phyloP scores from a whole-genome alignment of 2,797 vertebrate species.

The Craterocephalus amniculus region DNA sequence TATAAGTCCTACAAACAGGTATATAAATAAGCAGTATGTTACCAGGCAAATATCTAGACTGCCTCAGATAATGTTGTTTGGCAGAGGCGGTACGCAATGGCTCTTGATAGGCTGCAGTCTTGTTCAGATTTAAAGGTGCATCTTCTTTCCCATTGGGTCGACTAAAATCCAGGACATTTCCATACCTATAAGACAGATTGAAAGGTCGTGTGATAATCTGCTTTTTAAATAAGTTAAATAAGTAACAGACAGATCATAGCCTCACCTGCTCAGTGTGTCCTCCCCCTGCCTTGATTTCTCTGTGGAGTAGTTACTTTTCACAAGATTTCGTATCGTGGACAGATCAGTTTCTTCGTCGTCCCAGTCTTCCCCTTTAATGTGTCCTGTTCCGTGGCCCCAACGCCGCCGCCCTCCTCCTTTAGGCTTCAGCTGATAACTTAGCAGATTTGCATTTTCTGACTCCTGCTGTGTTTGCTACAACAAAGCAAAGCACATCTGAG shows the following conservation, averaged over 20 bases:
- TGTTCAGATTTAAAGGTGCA: slow-evolving; percentile 84
- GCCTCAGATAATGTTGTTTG: slow-evolving; percentile 93
- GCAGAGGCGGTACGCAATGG: slow-evolving; percentile 85
- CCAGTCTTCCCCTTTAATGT: slow-evolving; percentile 88
- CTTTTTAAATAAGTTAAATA: too few relatives aligned
- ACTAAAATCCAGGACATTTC: slow-evolving; percentile 90
- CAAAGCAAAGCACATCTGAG: not conserved
- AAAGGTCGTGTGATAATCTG: not conserved
- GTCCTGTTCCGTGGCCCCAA: slow-evolving; percentile 87
- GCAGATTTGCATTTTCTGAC: slow-evolving; percentile 82
- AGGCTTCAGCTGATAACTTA: slow-evolving; percentile 81
- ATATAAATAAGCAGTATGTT: slow-evolving; percentile 45
- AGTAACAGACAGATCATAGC: not conserved
- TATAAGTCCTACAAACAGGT: not conserved
- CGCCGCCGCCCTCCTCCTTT: slow-evolving; percentile 86
- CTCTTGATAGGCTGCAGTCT: slow-evolving; percentile 81
- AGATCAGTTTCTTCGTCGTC: slow-evolving; percentile 87
- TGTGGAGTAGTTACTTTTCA: slow-evolving; percentile 80
- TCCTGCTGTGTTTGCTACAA: slow-evolving; percentile 68
- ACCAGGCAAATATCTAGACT: slow-evolving; percentile 95
- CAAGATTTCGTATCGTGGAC: slow-evolving; percentile 72
- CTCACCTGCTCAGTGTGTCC: slow-evolving; percentile 85
- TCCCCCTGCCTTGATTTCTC: slow-evolving; percentile 84
- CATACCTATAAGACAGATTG: slow-evolving; percentile 80
- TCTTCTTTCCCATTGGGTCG: slow-evolving; percentile 80